Base-by-base conservation (phyloP, 2,888 invertebrate species). In the Eubasilissa splendida region DNA sequence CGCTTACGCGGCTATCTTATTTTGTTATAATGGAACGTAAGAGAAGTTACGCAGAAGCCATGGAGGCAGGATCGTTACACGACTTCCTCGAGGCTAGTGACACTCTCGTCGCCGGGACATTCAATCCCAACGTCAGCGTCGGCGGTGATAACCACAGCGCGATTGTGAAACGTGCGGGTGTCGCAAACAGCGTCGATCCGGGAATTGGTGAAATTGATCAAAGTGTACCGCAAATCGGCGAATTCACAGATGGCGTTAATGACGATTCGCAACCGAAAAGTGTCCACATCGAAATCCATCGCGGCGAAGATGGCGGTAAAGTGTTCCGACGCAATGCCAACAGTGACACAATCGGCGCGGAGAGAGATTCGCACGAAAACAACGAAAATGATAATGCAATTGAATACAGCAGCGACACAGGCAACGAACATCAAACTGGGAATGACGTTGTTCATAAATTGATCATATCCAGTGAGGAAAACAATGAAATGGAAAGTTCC, bases 31-130 rank as follows among this genome's bases (percentile, higher is more conserved):
- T 84, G 84, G 68, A 75, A 58, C 81, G 82, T 78, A 81, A 81
- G 79, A 82, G 80, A 80, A 84, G 84, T 58, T 84, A 84, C 65
- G 78, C 73, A 22, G 82, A 84, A 75, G 84, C 82, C 54, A 80
- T 84, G 77, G 82, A 78, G 63, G 75, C 22, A 50, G 84, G 81
- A 58, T 79, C 79, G 58, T 22, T 75, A 3, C 53, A 75, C 42
- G 75, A 79, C 58, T 58, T 75, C 9, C 52, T 79, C 11, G 58
- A 65, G 68, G 22, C 66, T 8, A 75, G n/a, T 31, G 52, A 66
- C 68, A 4, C 22, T 10, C 58, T 50, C 7, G 75, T 42, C 11
- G n/a, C 11, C 9, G 74, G 66, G 7, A 58, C 75, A 22, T 58
- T 22, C 54, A 74, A 79, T 22, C 56, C 52, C 1, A 65, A 65